Evolutionary conservation across 2,113 vertebrate genomes (phyloP).

Genomic region (Stegostoma tigrinum): DNA sequence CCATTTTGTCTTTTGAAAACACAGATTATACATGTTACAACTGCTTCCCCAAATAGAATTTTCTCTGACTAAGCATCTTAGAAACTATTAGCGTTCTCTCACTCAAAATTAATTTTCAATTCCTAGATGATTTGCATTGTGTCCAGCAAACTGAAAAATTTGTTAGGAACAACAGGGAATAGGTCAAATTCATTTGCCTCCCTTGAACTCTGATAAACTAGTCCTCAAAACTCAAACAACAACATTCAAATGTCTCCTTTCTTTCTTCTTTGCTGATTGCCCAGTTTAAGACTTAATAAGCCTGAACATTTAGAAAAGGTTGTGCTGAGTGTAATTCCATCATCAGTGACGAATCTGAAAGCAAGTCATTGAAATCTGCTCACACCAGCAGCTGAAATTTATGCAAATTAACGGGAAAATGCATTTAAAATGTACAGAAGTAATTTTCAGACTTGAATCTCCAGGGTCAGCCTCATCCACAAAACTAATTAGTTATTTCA

Average conservation of each 20-base stretch:
- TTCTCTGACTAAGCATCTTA: not conserved
- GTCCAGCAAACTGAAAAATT: not conserved
- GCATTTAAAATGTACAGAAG: not conserved
- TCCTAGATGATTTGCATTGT: too few relatives aligned
- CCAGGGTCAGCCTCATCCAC: not conserved
- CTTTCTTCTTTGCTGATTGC: not conserved
- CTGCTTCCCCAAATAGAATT: not conserved
- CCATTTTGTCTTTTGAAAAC: not conserved
- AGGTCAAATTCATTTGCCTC: not conserved
- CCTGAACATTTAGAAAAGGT: not conserved
- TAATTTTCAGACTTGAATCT: constrained; percentile 2
- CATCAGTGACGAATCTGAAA: not conserved
- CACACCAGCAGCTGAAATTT: not conserved
- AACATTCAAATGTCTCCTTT: not conserved
- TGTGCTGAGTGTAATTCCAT: not conserved
- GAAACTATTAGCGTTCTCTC: not conserved
- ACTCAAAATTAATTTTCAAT: not conserved
- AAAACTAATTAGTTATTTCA: constrained; percentile 2
- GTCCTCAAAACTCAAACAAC: not conserved
- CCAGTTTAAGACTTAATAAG: not conserved
- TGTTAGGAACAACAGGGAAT: not conserved
- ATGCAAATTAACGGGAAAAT: not conserved
- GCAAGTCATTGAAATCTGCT: not conserved
- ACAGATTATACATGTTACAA: not conserved
- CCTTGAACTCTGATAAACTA: not conserved